phyloP scores from a whole-genome alignment of 2,888 invertebrate genomes.

The Scaptomyza polygonia region DNA sequence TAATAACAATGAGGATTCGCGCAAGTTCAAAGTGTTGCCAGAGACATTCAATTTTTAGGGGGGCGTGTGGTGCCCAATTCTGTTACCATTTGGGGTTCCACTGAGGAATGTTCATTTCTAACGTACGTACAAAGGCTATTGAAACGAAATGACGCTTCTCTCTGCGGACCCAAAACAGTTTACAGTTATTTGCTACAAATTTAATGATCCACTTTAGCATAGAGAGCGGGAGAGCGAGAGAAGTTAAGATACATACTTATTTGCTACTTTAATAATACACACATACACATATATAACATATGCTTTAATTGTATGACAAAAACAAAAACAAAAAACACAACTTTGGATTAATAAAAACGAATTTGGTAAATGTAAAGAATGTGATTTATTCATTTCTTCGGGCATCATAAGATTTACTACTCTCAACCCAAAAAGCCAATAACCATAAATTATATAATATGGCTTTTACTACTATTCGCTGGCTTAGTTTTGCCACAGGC shows the following conservation, averaged over 20 bases:
- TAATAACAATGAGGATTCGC: slow-evolving; percentile 51
- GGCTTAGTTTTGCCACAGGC: slow-evolving; percentile 9
- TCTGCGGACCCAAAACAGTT: slow-evolving; percentile 59
- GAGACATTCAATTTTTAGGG: slow-evolving; percentile 48
- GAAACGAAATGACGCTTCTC: slow-evolving; percentile 74
- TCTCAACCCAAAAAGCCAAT: slow-evolving; percentile 47
- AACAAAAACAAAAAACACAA: slow-evolving; percentile 13
- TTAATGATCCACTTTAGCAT: slow-evolving; percentile 37
- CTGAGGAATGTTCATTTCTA: slow-evolving; percentile 73
- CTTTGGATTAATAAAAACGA: slow-evolving; percentile 69
- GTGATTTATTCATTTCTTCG: slow-evolving; percentile 3
- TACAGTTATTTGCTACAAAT: slow-evolving; percentile 18
- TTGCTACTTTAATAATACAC: slow-evolving; percentile 35
- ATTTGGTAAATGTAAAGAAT: slow-evolving; percentile 55
- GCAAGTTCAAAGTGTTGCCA: slow-evolving; percentile 58
- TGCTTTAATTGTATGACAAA: slow-evolving; percentile 79
- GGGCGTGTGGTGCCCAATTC: background rate
- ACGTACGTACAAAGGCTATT: background rate
- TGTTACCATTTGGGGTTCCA: slow-evolving; percentile 57
- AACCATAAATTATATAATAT: slow-evolving; percentile 57
- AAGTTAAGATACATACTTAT: slow-evolving; percentile 33
- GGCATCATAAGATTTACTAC: slow-evolving; percentile 31
- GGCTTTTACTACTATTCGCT: slow-evolving; percentile 16
- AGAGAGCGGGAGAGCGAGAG: background rate
- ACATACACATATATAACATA: slow-evolving; percentile 50